Percentiles rank a stretch among this genome's conserved stretches.
These are phyloP conservation scores for Cheilosia vulpina DNA, from an alignment of 2,888 invertebrate genomes.

Conservation along the genomic window DNA sequence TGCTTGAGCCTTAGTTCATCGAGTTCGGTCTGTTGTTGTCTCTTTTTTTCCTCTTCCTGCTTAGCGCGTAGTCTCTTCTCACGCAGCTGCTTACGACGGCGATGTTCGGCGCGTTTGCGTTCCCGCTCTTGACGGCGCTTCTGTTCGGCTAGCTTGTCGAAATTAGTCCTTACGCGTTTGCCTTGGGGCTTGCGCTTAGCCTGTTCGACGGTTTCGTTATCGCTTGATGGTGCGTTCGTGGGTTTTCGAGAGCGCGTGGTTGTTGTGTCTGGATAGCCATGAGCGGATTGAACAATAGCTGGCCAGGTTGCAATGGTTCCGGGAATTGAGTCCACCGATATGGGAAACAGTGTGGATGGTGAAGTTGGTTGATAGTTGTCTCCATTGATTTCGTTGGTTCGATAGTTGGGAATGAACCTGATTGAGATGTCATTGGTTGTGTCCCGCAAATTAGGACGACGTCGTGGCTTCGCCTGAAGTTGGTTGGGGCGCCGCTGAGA, in stretches of 20 bases:
- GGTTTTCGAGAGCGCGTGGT: constrained; percentile 58
- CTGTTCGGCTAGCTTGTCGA: constrained; percentile 54
- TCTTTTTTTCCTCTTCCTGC: constrained; percentile 74
- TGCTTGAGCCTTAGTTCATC: constrained; percentile 77
- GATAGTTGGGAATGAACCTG: constrained; percentile 57
- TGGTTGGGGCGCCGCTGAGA: constrained; percentile 20
- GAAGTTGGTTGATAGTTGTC: constrained; percentile 14
- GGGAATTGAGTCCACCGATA: constrained; percentile 51
- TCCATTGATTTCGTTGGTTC: constrained; percentile 57
- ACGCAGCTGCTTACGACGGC: constrained; percentile 44
- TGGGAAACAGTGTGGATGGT: constrained; percentile 31
- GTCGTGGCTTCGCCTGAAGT: constrained; percentile 36
- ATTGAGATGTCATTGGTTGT: constrained; percentile 47
- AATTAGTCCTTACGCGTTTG: constrained; percentile 45
- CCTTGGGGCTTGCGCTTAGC: constrained; percentile 19
- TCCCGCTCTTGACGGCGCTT: constrained; percentile 55
- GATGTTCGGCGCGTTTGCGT: constrained; percentile 74
- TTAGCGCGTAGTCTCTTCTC: constrained; percentile 53
- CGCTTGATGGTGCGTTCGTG: constrained; percentile 48
- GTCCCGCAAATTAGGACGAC: constrained; percentile 36
- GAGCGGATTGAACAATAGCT: constrained; percentile 78
- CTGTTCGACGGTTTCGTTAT: constrained; percentile 68
- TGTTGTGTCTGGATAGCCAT: constrained; percentile 63
- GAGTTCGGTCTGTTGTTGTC: constrained; percentile 76
- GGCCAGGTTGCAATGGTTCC: constrained; percentile 37